Percentiles rank a stretch among this genome's conserved stretches.
phyloP scores from a whole-genome alignment of 2,888 invertebrate species.

The Volucella zonaria region DNA sequence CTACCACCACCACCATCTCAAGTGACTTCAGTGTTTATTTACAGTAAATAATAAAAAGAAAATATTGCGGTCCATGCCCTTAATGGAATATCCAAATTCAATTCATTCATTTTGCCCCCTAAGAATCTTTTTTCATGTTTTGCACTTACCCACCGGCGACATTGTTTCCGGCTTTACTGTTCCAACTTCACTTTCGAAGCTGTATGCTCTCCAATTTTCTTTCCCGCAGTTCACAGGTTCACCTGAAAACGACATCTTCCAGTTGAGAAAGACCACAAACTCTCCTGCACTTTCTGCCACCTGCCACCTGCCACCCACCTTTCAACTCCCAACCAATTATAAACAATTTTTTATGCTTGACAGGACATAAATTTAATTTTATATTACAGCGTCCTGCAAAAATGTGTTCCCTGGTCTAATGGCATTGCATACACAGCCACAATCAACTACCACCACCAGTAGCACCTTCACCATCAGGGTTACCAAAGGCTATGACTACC shows the following conservation, averaged over 20 bases:
- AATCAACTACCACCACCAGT: no score
- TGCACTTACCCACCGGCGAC: conserved; percentile 56
- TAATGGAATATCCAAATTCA: conserved; percentile 46
- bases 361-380: conserved; percentile 70
- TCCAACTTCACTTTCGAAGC: conserved; percentile 4
- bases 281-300: not conserved
- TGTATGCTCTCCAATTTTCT: not conserved
- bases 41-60: not conserved
- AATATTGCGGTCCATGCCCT: not conserved
- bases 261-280: conserved; percentile 8
- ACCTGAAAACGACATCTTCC: conserved; percentile 31
- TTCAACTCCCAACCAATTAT: conserved; percentile 58
- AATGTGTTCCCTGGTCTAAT: conserved; percentile 48
- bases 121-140: not conserved
- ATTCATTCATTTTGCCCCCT: not conserved
- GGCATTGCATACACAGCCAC: conserved; percentile 18
- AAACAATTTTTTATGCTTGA: conserved; percentile 50
- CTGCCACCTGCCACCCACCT: not conserved
- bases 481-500: conserved; percentile 20
- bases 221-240: not conserved
- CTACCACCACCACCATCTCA: no score
- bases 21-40: no score
- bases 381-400: conserved; percentile 42
- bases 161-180: conserved; percentile 58
- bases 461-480: not conserved